Conservation (phyloP, 2,888 invertebrate species). For the Cheilosia grossa region DNA sequence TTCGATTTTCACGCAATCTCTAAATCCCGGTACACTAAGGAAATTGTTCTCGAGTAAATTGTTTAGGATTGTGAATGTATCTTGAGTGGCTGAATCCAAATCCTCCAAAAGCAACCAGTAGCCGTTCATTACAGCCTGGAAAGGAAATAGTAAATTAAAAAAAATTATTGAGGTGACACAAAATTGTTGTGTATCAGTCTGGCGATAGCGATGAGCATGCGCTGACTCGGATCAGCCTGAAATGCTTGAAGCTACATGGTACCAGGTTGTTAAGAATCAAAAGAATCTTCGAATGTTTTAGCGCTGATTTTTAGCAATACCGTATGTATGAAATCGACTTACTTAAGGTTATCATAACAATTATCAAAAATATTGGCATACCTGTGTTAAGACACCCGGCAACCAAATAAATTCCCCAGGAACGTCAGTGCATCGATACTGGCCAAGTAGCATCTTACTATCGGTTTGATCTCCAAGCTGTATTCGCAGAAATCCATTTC, state of each 20-base stretch:
- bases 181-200: no score
- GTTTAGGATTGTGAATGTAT: constrained; percentile 94
- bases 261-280: no score
- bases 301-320: no score
- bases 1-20: constrained; percentile 90
- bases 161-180: neutral
- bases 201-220: no score
- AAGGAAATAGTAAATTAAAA: neutral
- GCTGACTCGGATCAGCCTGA: no score
- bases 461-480: constrained; percentile 99
- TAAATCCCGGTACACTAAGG: constrained; percentile 94
- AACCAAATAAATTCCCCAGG: constrained; percentile 99
- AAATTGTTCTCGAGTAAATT: constrained; percentile 92
- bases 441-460: constrained; percentile 95
- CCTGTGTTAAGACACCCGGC: constrained; percentile 95
- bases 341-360: no score
- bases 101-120: constrained; percentile 98
- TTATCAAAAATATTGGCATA: constrained; percentile 76
- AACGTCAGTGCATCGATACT: constrained; percentile 93
- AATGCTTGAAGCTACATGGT: no score
- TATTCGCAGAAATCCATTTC: constrained; percentile 89
- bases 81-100: constrained; percentile 96
- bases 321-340: no score
- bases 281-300: no score
- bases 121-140: constrained; percentile 89